Evolutionary conservation across 2,888 invertebrate genomes (phyloP).

Genomic region (Nomada fucata): DNA sequence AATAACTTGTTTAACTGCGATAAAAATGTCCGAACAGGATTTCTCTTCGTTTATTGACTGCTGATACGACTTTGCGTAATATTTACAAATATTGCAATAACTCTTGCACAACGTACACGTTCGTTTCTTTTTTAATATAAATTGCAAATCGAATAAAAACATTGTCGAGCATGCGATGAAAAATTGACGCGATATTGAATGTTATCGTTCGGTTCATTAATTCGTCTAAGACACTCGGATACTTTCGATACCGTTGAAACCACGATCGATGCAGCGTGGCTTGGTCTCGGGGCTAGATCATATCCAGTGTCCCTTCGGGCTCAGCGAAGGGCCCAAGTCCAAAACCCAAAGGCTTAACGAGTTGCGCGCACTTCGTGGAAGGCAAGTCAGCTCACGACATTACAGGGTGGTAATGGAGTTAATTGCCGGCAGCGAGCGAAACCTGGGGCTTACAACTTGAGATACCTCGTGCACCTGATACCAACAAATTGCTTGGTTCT

Average conservation of each 20-base stretch:
- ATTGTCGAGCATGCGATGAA: too few species aligned
- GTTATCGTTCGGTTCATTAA: neutral
- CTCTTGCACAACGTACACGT: too few species aligned
- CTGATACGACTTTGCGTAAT: too few species aligned
- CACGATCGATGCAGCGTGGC: conserved; percentile 15
- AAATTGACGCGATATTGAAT: neutral
- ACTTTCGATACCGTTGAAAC: conserved; percentile 21
- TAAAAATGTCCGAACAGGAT: too few species aligned
- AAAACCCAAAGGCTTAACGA: conserved; percentile 82
- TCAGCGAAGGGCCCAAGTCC: conserved; percentile 70
- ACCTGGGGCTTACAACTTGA: conserved; percentile 83
- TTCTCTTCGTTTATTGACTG: too few species aligned
- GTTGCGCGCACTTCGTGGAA: conserved; percentile 75
- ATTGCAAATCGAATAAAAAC: too few species aligned
- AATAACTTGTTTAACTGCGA: too few species aligned
- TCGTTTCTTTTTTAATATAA: too few species aligned
- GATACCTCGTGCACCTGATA: conserved; percentile 83
- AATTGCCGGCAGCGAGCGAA: conserved; percentile 80
- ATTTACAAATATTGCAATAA: too few species aligned
- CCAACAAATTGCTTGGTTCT: conserved; percentile 82
- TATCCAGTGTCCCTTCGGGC: conserved; percentile 62
- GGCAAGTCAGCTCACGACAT: conserved; percentile 78
- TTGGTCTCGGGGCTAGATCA: conserved; percentile 39
- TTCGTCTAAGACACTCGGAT: neutral
- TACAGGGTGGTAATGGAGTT: conserved; percentile 84